Evolutionary conservation across 2,113 vertebrate genomes (phyloP).

Genomic region (Corythaixoides concolor): DNA sequence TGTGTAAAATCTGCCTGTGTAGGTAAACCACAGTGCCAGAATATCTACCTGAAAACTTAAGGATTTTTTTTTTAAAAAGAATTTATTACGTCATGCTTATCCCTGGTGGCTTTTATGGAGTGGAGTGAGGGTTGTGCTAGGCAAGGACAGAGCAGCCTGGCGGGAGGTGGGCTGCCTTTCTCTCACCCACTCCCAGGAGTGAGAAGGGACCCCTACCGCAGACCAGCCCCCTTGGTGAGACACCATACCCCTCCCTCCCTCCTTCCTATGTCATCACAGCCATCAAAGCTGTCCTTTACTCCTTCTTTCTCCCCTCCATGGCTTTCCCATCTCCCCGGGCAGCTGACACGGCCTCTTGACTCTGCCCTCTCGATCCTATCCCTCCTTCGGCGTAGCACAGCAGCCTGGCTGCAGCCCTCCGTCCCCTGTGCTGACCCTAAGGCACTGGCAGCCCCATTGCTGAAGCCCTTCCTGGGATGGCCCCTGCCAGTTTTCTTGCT

Average conservation of each 20-base stretch:
- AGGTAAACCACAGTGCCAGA: not conserved
- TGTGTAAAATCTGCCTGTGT: not conserved
- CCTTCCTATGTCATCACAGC: accelerated
- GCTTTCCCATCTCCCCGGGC: not conserved
- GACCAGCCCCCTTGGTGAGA: not conserved
- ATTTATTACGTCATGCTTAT: not conserved
- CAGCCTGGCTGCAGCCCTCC: accelerated
- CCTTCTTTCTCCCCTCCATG: not conserved
- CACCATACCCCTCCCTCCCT: not conserved
- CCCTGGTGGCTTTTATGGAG: not conserved
- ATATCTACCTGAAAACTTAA: not conserved
- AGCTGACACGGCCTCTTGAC: not conserved
- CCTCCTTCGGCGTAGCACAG: not conserved
- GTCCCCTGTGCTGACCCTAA: accelerated
- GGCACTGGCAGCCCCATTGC: accelerated
- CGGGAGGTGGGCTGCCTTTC: not conserved
- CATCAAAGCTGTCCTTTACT: not conserved
- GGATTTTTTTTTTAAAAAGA: not conserved
- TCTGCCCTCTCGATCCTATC: accelerated
- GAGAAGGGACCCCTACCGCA: not conserved
- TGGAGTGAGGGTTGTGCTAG: not conserved
- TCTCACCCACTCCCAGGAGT: accelerated
- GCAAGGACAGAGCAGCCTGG: accelerated
- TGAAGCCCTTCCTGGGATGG: not conserved
- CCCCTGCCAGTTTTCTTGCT: not conserved